These are phyloP conservation scores for Muscina levida DNA, from an alignment of 2,888 invertebrate species.

Conservation along the genomic window DNA sequence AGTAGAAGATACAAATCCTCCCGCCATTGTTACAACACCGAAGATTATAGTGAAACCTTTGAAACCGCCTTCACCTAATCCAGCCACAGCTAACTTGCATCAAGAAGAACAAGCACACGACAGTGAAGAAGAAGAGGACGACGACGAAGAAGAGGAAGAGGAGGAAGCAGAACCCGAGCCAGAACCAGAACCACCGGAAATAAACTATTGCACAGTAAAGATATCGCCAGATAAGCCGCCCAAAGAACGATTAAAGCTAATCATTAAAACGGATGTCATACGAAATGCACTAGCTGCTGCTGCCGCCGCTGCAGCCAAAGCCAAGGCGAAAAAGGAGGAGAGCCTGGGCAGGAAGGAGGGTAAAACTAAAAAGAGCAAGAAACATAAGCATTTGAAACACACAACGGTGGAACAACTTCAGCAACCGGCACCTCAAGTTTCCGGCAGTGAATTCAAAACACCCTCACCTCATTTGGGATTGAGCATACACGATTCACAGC, in stretches of 20 bases:
- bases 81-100: slow-evolving; percentile 24
- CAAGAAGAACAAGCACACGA: slow-evolving; percentile 26
- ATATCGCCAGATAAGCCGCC: slow-evolving; percentile 79
- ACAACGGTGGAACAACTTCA: slow-evolving; percentile 68
- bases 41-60: slow-evolving; percentile 75
- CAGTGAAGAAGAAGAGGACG: slow-evolving; percentile 66
- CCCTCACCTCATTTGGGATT: slow-evolving; percentile 80
- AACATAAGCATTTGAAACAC: slow-evolving; percentile 77
- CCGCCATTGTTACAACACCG: slow-evolving; percentile 69
- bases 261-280: slow-evolving; percentile 79
- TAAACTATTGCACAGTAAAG: slow-evolving; percentile 78
- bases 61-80: slow-evolving; percentile 68
- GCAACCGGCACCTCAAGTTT: slow-evolving; percentile 48
- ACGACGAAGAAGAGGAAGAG: slow-evolving; percentile 68
- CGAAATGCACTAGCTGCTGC: slow-evolving; percentile 78
- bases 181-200: slow-evolving; percentile 77
- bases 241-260: slow-evolving; percentile 81
- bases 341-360: slow-evolving; percentile 68
- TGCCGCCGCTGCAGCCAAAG: slow-evolving; percentile 75
- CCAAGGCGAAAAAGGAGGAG: slow-evolving; percentile 68
- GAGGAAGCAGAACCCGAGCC: slow-evolving; percentile 69
- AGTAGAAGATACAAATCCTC: slow-evolving; percentile 61
- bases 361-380: slow-evolving; percentile 75
- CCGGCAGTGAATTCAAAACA: slow-evolving; percentile 75
- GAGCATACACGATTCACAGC: slow-evolving; percentile 41